A percentile compares a stretch with the other conserved stretches of the same genome.
Conservation (phyloP, 2,888 invertebrate species). For the Drosophila yooni region DNA sequence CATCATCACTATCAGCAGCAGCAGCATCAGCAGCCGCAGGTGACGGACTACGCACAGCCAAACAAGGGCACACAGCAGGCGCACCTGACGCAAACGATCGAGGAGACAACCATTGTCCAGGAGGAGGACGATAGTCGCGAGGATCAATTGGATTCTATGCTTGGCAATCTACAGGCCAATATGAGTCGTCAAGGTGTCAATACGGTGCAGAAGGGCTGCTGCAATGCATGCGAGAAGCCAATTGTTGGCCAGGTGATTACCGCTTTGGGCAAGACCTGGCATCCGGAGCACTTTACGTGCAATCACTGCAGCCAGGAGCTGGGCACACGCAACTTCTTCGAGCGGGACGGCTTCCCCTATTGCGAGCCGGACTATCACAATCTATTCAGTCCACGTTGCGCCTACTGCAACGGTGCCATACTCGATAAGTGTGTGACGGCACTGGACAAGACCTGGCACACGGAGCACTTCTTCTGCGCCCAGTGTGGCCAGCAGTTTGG, state of each 20-base stretch:
- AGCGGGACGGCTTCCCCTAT: conserved; percentile 97
- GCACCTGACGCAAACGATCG: conserved; percentile 84
- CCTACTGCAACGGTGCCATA: conserved; percentile 99
- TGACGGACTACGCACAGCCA: conserved; percentile 90
- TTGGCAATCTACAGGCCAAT: conserved; percentile 92
- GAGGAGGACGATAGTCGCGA: conserved; percentile 67
- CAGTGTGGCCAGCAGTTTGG: conserved; percentile 99
- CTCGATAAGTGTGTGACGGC: conserved; percentile 99
- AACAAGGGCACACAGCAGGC: conserved; percentile 86
- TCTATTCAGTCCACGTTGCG: conserved; percentile 98
- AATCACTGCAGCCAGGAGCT: conserved; percentile 98
- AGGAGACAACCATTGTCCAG: conserved; percentile 83
- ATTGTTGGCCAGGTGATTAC: conserved; percentile 98
- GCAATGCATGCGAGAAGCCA: conserved; percentile 99
- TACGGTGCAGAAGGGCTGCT: conserved; percentile 99
- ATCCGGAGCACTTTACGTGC: conserved; percentile 99
- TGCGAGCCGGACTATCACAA: conserved; percentile 99
- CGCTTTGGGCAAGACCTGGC: conserved; percentile 99
- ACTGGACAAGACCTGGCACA: conserved; percentile 98
- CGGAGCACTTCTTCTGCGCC: conserved; percentile 99
- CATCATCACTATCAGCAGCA: conserved; percentile 70
- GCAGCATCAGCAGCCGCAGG: conserved; percentile 88
- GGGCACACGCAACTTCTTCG: conserved; percentile 99
- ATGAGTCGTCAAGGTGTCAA: conserved; percentile 99
- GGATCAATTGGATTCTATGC: conserved; percentile 87